phyloP scores from a whole-genome alignment of 2,888 invertebrate genomes.

The Scaptomyza parva region DNA sequence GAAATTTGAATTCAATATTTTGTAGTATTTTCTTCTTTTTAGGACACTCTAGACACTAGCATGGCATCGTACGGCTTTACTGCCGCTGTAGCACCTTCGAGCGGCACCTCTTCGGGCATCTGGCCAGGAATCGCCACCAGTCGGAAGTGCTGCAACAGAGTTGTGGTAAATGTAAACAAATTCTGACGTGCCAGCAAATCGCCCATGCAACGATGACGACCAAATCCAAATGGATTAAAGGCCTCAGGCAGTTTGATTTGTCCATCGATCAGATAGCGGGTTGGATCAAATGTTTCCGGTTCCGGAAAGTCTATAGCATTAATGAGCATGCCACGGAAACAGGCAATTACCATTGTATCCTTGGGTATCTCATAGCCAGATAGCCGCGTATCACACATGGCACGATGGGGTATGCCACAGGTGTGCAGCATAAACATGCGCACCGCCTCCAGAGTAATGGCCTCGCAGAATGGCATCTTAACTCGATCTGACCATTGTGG shows the following conservation, averaged over 20 bases:
- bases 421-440: slow-evolving; percentile 92
- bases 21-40: neutral
- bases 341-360: slow-evolving; percentile 93
- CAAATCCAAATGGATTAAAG: slow-evolving; percentile 91
- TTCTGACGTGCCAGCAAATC: slow-evolving; percentile 91
- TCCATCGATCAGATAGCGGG: slow-evolving; percentile 89
- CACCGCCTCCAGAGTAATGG: slow-evolving; percentile 90
- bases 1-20: neutral
- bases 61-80: slow-evolving; percentile 90
- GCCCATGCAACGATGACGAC: slow-evolving; percentile 93
- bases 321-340: slow-evolving; percentile 90
- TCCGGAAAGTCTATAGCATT: slow-evolving; percentile 89
- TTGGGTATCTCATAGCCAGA: slow-evolving; percentile 91
- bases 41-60: slow-evolving; percentile 86
- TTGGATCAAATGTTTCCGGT: slow-evolving; percentile 90
- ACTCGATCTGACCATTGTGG: slow-evolving; percentile 90
- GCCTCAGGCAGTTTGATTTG: slow-evolving; percentile 88
- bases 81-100: slow-evolving; percentile 92
- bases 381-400: slow-evolving; percentile 89
- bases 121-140: slow-evolving; percentile 89
- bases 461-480: slow-evolving; percentile 93
- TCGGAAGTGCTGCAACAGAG: slow-evolving; percentile 90
- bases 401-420: slow-evolving; percentile 92
- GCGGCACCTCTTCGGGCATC: slow-evolving; percentile 88
- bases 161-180: slow-evolving; percentile 90